Evolutionary conservation across 1,140 invertebrate species (phyloP), one percentile per base, ranked within the genome.

Genomic region (Cepaea nemoralis): DNA sequence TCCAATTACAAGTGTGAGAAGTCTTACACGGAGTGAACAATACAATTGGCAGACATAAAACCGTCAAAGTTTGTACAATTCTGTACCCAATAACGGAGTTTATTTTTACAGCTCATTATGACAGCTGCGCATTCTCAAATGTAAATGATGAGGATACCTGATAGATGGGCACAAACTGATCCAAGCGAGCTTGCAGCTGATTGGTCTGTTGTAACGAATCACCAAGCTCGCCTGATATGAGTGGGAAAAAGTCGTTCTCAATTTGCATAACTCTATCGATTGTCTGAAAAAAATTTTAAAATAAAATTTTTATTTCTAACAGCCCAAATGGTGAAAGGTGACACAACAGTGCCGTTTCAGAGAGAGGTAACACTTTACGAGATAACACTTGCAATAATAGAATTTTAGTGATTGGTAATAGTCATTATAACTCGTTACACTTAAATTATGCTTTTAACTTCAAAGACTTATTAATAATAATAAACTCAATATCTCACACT

Each of bases 241-340:
- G 93, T 24, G 95, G 95, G 93, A 96, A 96, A 79, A 96, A 91
- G 83, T 95, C 94, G 75, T 93, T 93, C 86, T 95, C 94, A 85
- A 95, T 93, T 90, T 94, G 94, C n/a, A 94, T 94, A 84, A 95
- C 94, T 93, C 94, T 95, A 85, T 94, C 93, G 83, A 96, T 93
- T 39, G 94, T 95, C 95, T 96, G 90, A 82, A 89, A 89, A 84
- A 77, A 69, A 27, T 55, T 55, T 55, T 22, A 55, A 55, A 22
- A 55, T 55, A n/a, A n/a, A n/a, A n/a, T n/a, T n/a, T n/a, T n/a
- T n/a, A n/a, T n/a, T n/a, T n/a, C n/a, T n/a, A n/a, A n/a, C n/a
- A n/a, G n/a, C n/a, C n/a, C n/a, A n/a, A n/a, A n/a, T n/a, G n/a
- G n/a, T n/a, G n/a, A n/a, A n/a, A n/a, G n/a, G n/a, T n/a, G n/a